A percentile compares a stretch with the other conserved stretches of the same genome.
These are phyloP conservation scores for Teleopsis dalmanni DNA, from an alignment of 1,140 invertebrate species.

Conservation along the genomic window DNA sequence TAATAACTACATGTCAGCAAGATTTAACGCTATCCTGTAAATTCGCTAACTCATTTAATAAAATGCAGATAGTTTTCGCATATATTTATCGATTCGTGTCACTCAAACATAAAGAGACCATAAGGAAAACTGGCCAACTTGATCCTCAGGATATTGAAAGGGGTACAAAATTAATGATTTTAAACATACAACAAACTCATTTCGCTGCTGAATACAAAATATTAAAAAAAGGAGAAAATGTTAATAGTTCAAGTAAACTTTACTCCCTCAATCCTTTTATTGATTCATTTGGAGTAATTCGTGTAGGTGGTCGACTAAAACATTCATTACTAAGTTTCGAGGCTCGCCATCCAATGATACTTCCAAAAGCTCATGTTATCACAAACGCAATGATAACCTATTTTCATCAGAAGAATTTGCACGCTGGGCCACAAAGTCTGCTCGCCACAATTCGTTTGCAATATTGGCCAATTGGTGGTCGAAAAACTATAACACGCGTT, in stretches of 20 bases:
- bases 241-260: conserved; percentile 6
- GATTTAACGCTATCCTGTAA: not conserved
- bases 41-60: not conserved
- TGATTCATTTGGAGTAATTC: conserved; percentile 19
- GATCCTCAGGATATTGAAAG: not conserved
- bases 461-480: conserved; percentile 30
- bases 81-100: too few relatives aligned
- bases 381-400: not conserved
- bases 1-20: not conserved
- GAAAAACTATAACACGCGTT: not conserved
- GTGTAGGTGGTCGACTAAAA: conserved; percentile 26
- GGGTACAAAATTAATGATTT: not conserved
- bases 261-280: conserved; percentile 16
- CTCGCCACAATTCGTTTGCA: conserved; percentile 17
- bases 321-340: conserved; percentile 13
- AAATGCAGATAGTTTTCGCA: too few relatives aligned
- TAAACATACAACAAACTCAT: not conserved
- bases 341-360: conserved; percentile 10
- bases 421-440: conserved; percentile 28
- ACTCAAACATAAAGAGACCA: too few relatives aligned
- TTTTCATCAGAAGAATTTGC: conserved; percentile 9
- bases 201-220: not conserved
- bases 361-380: conserved; percentile 8
- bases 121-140: not conserved
- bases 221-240: not conserved